Percentiles rank a stretch among this genome's conserved stretches.
Conservation (phyloP, 35 echinoderm and acorn worm genomes). For the Anneissia japonica region DNA sequence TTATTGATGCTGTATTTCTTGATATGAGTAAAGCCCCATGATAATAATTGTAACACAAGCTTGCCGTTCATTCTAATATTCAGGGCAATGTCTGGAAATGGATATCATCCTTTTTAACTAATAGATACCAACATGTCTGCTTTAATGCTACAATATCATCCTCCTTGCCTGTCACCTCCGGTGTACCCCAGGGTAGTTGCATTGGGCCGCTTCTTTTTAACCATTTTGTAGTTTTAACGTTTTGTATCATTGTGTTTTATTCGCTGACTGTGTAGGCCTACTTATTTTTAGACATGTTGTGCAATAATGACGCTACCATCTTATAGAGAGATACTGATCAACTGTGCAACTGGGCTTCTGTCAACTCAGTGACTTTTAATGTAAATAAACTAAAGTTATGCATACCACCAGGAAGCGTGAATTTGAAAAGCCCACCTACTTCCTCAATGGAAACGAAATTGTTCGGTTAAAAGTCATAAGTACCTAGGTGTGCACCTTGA, state of each 20-base stretch:
- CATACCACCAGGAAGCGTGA: conserved; percentile 8
- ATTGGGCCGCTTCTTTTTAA: conserved; percentile 14
- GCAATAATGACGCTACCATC: background rate
- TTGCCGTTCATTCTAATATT: background rate
- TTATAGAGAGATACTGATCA: conserved; percentile 4
- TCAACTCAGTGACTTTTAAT: conserved; percentile 20
- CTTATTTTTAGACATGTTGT: conserved; percentile 9
- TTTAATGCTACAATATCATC: background rate
- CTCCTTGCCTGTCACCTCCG: background rate
- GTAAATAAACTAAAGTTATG: conserved; percentile 16
- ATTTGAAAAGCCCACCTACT: background rate
- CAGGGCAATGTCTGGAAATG: background rate
- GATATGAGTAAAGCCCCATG: background rate
- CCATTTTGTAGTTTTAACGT: conserved; percentile 22
- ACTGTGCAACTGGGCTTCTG: background rate
- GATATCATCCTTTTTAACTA: background rate
- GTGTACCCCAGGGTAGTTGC: conserved; percentile 24
- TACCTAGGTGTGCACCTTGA: conserved; percentile 18
- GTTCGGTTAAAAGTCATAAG: background rate
- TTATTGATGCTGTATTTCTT: no score
- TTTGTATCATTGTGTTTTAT: conserved; percentile 6
- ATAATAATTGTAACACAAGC: background rate
- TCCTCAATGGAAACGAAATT: background rate
- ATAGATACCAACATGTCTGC: background rate
- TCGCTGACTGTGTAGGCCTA: conserved; percentile 26